Percentiles rank a stretch among this genome's conserved stretches.
Conservation (phyloP, 2,113 vertebrate genomes). For the Myrmophylax atrothorax region DNA sequence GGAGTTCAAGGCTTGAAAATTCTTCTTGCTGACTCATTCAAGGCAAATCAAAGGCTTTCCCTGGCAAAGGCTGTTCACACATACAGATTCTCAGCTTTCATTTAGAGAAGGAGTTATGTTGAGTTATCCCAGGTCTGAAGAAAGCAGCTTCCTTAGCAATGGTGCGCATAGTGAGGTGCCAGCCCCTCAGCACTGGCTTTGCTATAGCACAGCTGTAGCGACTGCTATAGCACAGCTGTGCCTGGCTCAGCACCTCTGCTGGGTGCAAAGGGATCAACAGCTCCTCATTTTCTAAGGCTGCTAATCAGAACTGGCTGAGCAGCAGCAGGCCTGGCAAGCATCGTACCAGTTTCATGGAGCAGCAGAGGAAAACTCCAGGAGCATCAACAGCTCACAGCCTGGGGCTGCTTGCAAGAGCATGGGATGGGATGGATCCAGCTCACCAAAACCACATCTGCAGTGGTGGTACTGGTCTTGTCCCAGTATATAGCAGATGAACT, state of each 20-base stretch:
- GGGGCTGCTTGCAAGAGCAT: neutral
- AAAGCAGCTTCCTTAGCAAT: neutral
- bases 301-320: neutral
- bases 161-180: neutral
- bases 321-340: neutral
- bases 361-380: neutral
- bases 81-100: neutral
- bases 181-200: neutral
- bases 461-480: neutral
- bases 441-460: neutral
- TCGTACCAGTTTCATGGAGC: neutral
- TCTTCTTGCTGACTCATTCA: constrained; percentile 34
- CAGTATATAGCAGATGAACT: neutral
- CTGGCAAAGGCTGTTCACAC: neutral
- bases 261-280: neutral
- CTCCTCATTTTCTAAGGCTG: neutral
- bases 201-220: neutral
- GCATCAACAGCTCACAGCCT: neutral
- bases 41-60: constrained; percentile 16
- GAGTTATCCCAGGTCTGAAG: neutral
- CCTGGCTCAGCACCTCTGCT: neutral
- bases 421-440: neutral
- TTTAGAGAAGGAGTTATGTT: neutral
- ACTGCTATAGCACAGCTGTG: neutral
- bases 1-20: constrained; percentile 45